Base-by-base conservation (phyloP, 2,888 invertebrate genomes). In the Prostheceraeus crozeri region DNA sequence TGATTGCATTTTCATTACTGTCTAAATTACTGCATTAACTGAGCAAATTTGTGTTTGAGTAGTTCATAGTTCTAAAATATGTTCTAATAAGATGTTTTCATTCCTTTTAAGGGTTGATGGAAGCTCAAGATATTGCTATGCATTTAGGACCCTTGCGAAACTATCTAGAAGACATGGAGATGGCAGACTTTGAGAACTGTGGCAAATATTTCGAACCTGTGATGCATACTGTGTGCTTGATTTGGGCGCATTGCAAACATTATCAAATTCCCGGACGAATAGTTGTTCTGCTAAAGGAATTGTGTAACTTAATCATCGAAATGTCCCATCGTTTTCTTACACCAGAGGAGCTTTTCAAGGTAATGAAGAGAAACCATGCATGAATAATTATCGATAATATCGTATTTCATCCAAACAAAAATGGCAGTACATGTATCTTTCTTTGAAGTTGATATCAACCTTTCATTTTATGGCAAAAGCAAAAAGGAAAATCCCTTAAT, bases 261-360 rank as follows among this genome's bases (percentile, higher is more conserved):
- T 93, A 91, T 75, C 87, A 89, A 73, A 86, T 85, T 70, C 87
- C 89, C 0, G 83, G 85, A 0, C 86, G 89, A 72, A 82, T 93
- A 51, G 89, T 90, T 69, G 85, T 89, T 35, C 78, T 94, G 59
- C 78, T 93, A 16, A 11, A 48, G 31, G 59, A 59, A 30, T 8
- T 59, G 3, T 59, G 57, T 23, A 59, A 59, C 23, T 28, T 59
- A 2, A 23, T 59, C 23, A 27, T 59, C n/a, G 55, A 59, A 25
- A 57, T 59, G 30, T 56, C 36, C 23, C 59, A 59, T 21, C 21
- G 25, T 11, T 59, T 30, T 30, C 56, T 59, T 8, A 28, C 56
- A n/a, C 54, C 59, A 3, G 59, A 59, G n/a, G 59, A 59, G 28
- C 35, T 59, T 2, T 59, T 59, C 57, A 59, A 59, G n/a, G n/a